Evolutionary conservation across 2,797 vertebrate genomes (phyloP), one percentile per base, ranked within the genome.

Genomic region (Pogoniulus pusillus): DNA sequence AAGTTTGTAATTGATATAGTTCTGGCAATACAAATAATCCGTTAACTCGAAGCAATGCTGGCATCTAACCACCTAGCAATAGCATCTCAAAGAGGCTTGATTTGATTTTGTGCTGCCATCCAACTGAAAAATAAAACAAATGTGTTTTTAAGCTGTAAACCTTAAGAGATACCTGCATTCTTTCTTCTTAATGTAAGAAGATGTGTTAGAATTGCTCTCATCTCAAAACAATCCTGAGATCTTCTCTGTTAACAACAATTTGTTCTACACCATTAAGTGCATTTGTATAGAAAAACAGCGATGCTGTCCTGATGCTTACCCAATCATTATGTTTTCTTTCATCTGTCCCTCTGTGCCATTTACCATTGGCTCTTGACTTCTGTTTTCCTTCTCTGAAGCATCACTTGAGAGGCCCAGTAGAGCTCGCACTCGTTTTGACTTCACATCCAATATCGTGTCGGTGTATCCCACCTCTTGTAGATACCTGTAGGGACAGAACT

Each of bases 391-490:
- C 45, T 98, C 98, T n/a, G 98, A 98, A 27, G 96, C 96, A 91
- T 99, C 99, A 71, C 98, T 98, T 3, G 98, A 97, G 91, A 99
- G 97, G 65, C 99, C 99, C 70, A 99, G 91, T 93, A 99, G 97
- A 39, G 99, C 98, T 92, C 98, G 97, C 49, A 99, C 99, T 85
- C 98, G 97, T 97, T 99, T 99, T 35, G 99, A 99, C 95, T 99
- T 99, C 55, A 99, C 99, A 96, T 99, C 99, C 97, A 99, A 65
- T 96, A 99, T 99, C 6, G 99, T 99, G 95, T 99, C 99, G 12
- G 99, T 99, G 96, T 99, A 99, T 91, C 99, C 99, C 89, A 99
- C 99, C 96, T 99, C 99, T 97, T 99, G 99, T 14, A 99, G 97
- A 94, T 99, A 99, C 97, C 99, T 99, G 97, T 7, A 92, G 91